Percentiles rank a stretch among this genome's conserved stretches.
phyloP scores from a whole-genome alignment of 2,888 invertebrate genomes.

The Phragmatobia fuliginosa region DNA sequence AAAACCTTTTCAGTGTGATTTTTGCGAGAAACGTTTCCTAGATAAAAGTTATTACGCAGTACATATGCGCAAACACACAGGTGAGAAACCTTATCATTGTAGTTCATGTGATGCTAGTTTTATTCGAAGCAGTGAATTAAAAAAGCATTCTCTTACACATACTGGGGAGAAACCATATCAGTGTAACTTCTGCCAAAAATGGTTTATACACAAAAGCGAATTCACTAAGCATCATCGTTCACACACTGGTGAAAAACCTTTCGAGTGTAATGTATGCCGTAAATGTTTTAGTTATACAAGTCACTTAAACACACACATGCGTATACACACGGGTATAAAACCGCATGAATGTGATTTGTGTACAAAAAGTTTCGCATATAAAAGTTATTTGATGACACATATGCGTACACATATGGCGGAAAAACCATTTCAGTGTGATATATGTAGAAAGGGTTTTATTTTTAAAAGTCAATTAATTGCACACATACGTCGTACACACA shows the following conservation, averaged over 20 bases:
- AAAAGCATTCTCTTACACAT: slow-evolving; percentile 9
- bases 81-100: slow-evolving; percentile 12
- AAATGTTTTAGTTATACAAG: neutral
- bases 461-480: neutral
- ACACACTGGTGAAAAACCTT: slow-evolving; percentile 1
- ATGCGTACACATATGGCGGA: neutral
- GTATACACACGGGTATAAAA: neutral
- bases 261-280: neutral
- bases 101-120: slow-evolving; percentile 8
- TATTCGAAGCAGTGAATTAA: neutral
- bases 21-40: neutral
- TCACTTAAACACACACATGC: neutral
- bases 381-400: slow-evolving; percentile 1
- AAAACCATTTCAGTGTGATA: neutral
- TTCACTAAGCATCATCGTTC: neutral
- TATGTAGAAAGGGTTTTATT: neutral
- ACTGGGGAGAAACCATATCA: slow-evolving; percentile 8
- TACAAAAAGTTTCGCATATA: neutral
- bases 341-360: neutral
- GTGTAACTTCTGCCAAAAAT: slow-evolving; percentile 1
- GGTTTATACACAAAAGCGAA: slow-evolving; percentile 2
- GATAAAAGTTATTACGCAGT: neutral
- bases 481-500: slow-evolving; percentile 1
- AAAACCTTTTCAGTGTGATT: slow-evolving; percentile 9
- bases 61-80: slow-evolving; percentile 11